Evolutionary conservation across 2,888 invertebrate genomes (phyloP).

Genomic region (Drosophila stalkeri): DNA sequence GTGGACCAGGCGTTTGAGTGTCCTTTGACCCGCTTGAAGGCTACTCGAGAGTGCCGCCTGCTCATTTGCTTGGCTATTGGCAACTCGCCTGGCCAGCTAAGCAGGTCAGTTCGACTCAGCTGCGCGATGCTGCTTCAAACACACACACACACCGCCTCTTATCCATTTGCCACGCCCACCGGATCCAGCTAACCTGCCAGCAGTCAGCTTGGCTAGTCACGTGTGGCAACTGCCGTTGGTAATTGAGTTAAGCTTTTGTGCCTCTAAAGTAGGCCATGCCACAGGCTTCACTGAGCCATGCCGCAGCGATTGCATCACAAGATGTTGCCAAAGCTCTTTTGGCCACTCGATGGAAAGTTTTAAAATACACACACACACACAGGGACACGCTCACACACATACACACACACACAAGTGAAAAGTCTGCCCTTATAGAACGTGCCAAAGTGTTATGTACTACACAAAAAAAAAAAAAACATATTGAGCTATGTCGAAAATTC

Average conservation of each 20-base stretch:
- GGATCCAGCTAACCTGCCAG: conserved; percentile 29
- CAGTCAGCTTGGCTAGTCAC: conserved; percentile 61
- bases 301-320: conserved; percentile 69
- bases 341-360: conserved; percentile 55
- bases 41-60: conserved; percentile 13
- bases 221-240: conserved; percentile 64
- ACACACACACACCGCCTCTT: too few relatives aligned
- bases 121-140: background rate
- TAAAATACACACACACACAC: conserved; percentile 41
- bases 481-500: conserved; percentile 3
- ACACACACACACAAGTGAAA: conserved; percentile 10
- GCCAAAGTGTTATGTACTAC: conserved; percentile 30
- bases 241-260: conserved; percentile 80
- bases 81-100: conserved; percentile 60
- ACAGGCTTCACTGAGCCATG: conserved; percentile 56
- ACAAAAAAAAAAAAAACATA: conserved; percentile 19
- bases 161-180: conserved; percentile 6
- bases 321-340: conserved; percentile 45
- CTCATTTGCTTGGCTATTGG: conserved; percentile 40
- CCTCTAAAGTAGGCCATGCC: conserved; percentile 61
- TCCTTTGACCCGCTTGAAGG: conserved; percentile 65
- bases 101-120: conserved; percentile 57
- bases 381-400: conserved; percentile 22
- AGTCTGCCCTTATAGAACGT: conserved; percentile 31
- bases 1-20: conserved; percentile 12